Evolutionary conservation across 2,113 vertebrate genomes (phyloP).

Genomic region (Chlorodrepanis virens): DNA sequence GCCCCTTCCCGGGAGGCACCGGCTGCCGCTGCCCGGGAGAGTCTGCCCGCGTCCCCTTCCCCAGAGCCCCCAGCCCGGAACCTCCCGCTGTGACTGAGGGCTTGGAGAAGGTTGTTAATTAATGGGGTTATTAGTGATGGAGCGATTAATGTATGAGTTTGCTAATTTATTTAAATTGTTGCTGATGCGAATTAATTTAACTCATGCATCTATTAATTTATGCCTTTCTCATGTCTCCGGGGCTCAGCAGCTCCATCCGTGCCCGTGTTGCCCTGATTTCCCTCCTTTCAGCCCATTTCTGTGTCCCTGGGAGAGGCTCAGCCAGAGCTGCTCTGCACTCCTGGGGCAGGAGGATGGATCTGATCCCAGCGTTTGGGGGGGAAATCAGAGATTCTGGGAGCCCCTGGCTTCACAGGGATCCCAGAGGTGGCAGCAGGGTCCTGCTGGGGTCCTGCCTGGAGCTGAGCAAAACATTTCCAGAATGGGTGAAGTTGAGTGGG

Average conservation of each 20-base stretch:
- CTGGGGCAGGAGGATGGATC: not conserved
- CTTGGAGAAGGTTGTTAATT: accelerated
- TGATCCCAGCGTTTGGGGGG: accelerated
- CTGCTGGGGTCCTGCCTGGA: not conserved
- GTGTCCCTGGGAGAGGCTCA: not conserved
- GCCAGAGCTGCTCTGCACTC: not conserved
- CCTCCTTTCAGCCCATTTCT: not conserved
- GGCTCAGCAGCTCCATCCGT: not conserved
- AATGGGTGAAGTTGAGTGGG: accelerated
- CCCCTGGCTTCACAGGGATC: not conserved
- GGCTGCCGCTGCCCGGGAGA: accelerated
- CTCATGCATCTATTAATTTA: accelerated
- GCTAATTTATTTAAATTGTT: too few relatives aligned
- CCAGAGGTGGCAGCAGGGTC: not conserved
- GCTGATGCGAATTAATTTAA: accelerated
- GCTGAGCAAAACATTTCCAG: not conserved
- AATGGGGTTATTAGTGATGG: not conserved
- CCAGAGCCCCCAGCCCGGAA: too few relatives aligned
- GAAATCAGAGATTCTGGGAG: accelerated
- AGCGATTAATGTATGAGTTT: accelerated
- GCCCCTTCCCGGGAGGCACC: not conserved
- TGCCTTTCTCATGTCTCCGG: accelerated
- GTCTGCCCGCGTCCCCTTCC: not conserved
- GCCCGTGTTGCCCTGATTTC: not conserved
- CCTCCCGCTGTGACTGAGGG: accelerated